Base-by-base conservation (phyloP, 2,797 vertebrate genomes). In the Anguilla obscura region DNA sequence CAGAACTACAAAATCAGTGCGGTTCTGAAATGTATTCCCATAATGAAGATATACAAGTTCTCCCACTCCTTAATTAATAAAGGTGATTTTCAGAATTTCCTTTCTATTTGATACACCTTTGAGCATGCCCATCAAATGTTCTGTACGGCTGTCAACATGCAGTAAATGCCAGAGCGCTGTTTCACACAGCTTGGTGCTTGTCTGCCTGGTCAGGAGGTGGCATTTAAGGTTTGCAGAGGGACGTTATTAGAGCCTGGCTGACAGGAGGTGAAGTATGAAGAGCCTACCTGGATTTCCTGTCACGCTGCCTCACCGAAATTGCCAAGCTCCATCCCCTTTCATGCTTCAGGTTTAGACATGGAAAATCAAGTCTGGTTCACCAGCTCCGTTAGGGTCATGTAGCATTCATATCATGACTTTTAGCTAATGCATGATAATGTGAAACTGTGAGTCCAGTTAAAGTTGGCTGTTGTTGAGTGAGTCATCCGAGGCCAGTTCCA, bases 161-260 rank as follows among this genome's bases (percentile, higher is more conserved):
- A 45, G 82, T 84, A 54, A 84, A 54, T 84, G 40, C 7, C 30
- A 85, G 16, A 56, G 27, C 54, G 24, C n/a, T 36, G 33, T 84
- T 84, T 84, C n/a, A 36, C 33, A 36, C 21, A n/a, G 2, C 2
- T 36, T 45, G 40, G 21, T 54, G 82, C 16, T 54, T n/a, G n/a
- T 84, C 82, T 84, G 40, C 50, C 50, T 14, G 50, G 82, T 56
- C n/a, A 52, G n/a, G 48, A 84, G 82, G n/a, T 52, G 82, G 12
- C 82, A 84, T 84, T 54, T n/a, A 27, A 84, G n/a, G 48, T 84
- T 16, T 30, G 10, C n/a, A 84, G 82, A 54, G 24, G 48, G 82
- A 10, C 80, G n/a, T 83, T 45, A 83, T 18, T 2, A 50, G 21
- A 30, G 50, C 24, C 27, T 27, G 27, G 3, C 52, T 12, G n/a